Base-by-base conservation (phyloP, 2,113 vertebrate species). In the Lutjanus erythropterus region DNA sequence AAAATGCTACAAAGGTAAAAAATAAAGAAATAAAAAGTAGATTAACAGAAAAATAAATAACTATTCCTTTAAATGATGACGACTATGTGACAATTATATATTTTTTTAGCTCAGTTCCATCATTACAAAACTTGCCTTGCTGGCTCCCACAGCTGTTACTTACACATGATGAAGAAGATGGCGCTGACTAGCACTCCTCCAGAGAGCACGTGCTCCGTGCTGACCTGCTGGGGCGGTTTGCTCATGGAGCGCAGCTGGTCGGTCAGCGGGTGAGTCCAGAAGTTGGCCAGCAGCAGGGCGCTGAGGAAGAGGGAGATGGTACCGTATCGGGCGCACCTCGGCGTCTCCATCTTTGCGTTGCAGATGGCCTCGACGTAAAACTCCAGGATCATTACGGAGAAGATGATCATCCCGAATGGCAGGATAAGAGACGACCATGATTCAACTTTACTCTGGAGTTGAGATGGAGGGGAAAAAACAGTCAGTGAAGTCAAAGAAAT, bases 291-390 rank as follows among this genome's bases (percentile, higher is more conserved):
- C 77, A 99, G 94, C 82, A 99, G 80, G 9, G 96, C 97, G 37
- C 97, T 97, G 74, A 96, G 74, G 68, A 98, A 95, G 85, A 96
- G 94, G 59, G 97, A 93, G 61, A 95, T 86, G 56, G 97, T 94
- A 78, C 98, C 96, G 0, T 97, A 99, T 75, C 97, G 96, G 75
- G 97, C 97, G 79, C 94, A 97, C 0, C 95, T 93, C 18, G 95
- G 95, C 56, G 89, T 86, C 80, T 99, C 98, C 94, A 99, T 97
- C 94, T 99, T 99, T 27, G 96, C 81, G 35, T 84, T 94, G 92
- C 98, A 99, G 81, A 97, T 72, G 21, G 98, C 96, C 89, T 99
- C 97, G n/a, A 97, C 96, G 1, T 99, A 99, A 90, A 99, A 99
- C 94, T 99, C 98, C 95, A 99, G 93, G 89, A 99, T 96, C 93